phyloP scores from a whole-genome alignment of 2,797 vertebrate species.

The Eurystomus glaucurus region DNA sequence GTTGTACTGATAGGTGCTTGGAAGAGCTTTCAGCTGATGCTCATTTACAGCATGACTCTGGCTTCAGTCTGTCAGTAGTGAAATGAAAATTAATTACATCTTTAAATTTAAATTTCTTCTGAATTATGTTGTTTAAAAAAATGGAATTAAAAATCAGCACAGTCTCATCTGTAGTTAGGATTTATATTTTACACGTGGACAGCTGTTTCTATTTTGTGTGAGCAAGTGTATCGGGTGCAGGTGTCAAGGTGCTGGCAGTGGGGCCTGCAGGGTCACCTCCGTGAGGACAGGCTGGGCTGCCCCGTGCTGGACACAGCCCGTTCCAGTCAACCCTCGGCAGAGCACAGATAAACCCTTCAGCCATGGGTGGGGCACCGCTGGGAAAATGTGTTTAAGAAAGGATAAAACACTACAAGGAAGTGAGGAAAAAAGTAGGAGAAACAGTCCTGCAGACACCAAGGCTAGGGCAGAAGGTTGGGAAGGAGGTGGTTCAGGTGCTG shows the following conservation, averaged over 20 bases:
- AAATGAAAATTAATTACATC: neutral
- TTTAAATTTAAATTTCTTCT: neutral
- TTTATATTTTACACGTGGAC: neutral
- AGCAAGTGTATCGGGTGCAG: neutral
- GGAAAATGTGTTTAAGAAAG: neutral
- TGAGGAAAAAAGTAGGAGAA: neutral
- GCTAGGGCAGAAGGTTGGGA: neutral
- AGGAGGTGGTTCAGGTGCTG: neutral
- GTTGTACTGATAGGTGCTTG: neutral
- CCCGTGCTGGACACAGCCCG: neutral
- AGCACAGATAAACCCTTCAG: neutral
- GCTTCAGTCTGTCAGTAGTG: neutral
- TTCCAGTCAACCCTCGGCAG: neutral
- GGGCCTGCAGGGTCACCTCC: no score
- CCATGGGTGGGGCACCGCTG: no score
- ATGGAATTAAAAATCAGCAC: neutral
- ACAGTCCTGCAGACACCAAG: neutral
- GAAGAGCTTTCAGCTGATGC: neutral
- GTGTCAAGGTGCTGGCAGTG: neutral
- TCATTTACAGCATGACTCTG: neutral
- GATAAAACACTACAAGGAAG: neutral
- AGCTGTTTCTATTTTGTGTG: neutral
- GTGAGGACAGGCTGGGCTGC: neutral
- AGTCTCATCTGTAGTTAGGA: neutral
- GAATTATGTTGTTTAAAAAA: neutral